Evolutionary conservation across 2,888 invertebrate genomes (phyloP), one percentile per base, ranked within the genome.

Genomic region (Catocala nupta): DNA sequence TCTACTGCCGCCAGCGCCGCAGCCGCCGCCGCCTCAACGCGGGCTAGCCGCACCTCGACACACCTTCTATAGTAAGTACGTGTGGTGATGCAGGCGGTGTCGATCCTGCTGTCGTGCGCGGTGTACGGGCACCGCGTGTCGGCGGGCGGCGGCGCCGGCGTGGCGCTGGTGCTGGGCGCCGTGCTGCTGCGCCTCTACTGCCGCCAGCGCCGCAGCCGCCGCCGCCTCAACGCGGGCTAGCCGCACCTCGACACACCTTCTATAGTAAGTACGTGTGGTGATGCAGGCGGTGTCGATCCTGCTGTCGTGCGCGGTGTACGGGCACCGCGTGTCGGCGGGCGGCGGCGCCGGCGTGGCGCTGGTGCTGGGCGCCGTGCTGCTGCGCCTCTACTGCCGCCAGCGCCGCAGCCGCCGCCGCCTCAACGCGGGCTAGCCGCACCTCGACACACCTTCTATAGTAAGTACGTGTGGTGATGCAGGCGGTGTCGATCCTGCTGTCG

Each of bases 61-160:
- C 3, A 9, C n/a, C 43, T 44, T 11, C 43, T 11, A n/a, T 11
- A 36, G 0, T 39, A 39, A 39, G 1, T 39, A 7, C 33, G 16
- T 6, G 12, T 47, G 12, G n/a, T n/a, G n/a, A 7, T 33, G 5
- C 95, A 98, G 96, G 98, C 97, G 58, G 95, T 98, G 81, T 98
- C 99, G 39, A 98, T 99, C 81, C 95, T 99, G 76, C 93, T 99
- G 53, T 99, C 99, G 47, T 99, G 99, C 86, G 86, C 98, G 63
- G 97, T 99, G 84, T 99, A 99, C 90, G 96, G 97, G 39, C 99
- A 99, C 94, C 94, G 96, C 48, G 95, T 99, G 70, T 96, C 97
- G 43, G 73, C 93, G n/a, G 84, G 96, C 65, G 99, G 98, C 48
- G n/a, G 93, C 96, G 33, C 86, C 97, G 99, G 99, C 44, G 96